These are phyloP conservation scores for Leptinotarsa defecta DNA, from an alignment of 1,140 invertebrate genomes.

Conservation along the genomic window DNA sequence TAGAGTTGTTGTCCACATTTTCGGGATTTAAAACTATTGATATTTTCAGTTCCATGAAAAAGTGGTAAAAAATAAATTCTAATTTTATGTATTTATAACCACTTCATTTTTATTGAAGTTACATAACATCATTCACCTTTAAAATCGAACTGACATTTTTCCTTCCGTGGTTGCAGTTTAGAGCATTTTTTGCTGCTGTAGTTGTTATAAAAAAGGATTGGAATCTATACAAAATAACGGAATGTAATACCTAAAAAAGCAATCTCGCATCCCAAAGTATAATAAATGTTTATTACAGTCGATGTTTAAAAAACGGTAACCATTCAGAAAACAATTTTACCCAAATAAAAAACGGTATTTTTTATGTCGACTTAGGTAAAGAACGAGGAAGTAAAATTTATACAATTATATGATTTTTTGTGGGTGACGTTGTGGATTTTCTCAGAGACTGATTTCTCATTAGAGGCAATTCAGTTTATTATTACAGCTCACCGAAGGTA, in stretches of 20 bases:
- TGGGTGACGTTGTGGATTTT: background rate
- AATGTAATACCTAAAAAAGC: background rate
- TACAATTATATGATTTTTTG: constrained; percentile 3
- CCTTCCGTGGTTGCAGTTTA: too few species aligned
- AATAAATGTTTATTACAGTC: background rate
- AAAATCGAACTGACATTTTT: too few species aligned
- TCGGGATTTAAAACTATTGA: too few species aligned
- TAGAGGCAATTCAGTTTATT: background rate
- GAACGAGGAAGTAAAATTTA: background rate
- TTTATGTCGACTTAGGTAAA: background rate
- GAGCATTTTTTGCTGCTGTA: background rate
- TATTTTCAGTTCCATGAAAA: too few species aligned
- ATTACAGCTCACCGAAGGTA: background rate
- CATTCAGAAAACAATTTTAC: background rate
- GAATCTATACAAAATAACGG: constrained; percentile 10
- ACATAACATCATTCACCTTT: too few species aligned
- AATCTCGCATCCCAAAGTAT: background rate
- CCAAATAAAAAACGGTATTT: constrained; percentile 17
- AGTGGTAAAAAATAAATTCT: too few species aligned
- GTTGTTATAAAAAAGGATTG: background rate
- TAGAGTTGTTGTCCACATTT: too few species aligned
- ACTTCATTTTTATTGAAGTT: too few species aligned
- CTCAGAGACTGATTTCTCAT: background rate
- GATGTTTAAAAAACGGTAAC: background rate
- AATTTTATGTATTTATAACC: too few species aligned